Evolutionary conservation across 2,888 invertebrate species (phyloP).

Genomic region (Teleogryllus oceanicus): DNA sequence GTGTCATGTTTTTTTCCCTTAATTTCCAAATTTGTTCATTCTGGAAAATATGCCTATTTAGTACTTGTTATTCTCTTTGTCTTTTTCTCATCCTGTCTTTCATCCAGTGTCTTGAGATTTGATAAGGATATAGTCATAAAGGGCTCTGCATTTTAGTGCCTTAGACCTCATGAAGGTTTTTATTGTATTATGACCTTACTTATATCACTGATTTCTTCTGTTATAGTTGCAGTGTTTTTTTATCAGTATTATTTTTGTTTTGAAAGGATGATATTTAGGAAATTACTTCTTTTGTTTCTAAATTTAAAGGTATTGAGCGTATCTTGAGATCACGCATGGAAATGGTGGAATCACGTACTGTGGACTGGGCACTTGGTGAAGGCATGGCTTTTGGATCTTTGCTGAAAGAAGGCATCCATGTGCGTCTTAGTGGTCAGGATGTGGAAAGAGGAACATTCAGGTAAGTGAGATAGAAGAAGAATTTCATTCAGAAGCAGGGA

Average conservation of each 20-base stretch:
- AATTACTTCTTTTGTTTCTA: not conserved
- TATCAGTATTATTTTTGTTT: not conserved
- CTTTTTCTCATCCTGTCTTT: no score
- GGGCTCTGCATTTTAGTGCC: no score
- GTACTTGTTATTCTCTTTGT: no score
- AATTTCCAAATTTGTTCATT: no score
- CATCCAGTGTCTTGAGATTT: no score
- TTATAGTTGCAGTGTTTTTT: no score
- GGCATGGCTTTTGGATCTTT: slow-evolving; percentile 98
- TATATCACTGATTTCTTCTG: no score
- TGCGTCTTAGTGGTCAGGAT: slow-evolving; percentile 82
- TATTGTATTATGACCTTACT: no score
- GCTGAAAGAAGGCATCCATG: slow-evolving; percentile 94
- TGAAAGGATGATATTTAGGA: not conserved
- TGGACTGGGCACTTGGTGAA: slow-evolving; percentile 99
- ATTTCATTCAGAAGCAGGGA: not conserved
- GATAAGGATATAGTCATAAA: no score
- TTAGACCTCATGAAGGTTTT: no score
- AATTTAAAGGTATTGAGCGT: slow-evolving; percentile 65
- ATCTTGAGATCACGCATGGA: slow-evolving; percentile 87
- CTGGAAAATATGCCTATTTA: no score
- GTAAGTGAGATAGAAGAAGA: slow-evolving; percentile 33
- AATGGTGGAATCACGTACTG: slow-evolving; percentile 82
- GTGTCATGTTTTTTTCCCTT: no score
- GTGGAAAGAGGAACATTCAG: slow-evolving; percentile 96